Percentiles rank a stretch among this genome's conserved stretches.
phyloP scores from a whole-genome alignment of 2,888 invertebrate genomes.

The Aphodius sticticus region DNA sequence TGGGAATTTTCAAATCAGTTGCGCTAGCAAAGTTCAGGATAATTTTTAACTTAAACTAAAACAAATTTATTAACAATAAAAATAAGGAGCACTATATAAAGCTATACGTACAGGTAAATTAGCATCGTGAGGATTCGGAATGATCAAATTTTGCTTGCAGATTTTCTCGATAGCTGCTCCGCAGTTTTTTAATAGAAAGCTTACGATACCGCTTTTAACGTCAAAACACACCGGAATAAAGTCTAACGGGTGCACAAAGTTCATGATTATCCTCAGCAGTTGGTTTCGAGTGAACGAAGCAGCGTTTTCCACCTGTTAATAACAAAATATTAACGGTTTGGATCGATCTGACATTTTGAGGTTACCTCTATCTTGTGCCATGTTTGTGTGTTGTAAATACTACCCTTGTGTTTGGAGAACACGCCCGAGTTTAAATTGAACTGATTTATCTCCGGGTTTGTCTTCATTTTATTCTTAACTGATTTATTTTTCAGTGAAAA shows the following conservation, averaged over 20 bases:
- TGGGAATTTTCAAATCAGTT: constrained; percentile 59
- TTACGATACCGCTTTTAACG: constrained; percentile 51
- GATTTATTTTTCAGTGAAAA: background rate
- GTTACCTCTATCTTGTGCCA: constrained; percentile 43
- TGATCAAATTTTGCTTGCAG: constrained; percentile 59
- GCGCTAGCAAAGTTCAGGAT: constrained; percentile 60
- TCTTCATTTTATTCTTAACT: constrained; percentile 21
- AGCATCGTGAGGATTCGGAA: constrained; percentile 49
- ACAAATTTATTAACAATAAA: constrained; percentile 24
- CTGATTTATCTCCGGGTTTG: constrained; percentile 31
- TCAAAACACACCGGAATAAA: constrained; percentile 62
- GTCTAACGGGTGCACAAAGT: constrained; percentile 60
- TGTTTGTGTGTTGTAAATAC: constrained; percentile 23
- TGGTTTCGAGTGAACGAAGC: constrained; percentile 53
- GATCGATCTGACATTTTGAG: background rate
- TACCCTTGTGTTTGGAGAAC: constrained; percentile 23
- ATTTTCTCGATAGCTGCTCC: constrained; percentile 61
- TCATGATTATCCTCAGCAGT: constrained; percentile 59
- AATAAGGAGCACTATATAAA: background rate
- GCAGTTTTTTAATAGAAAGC: constrained; percentile 62
- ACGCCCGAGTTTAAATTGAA: constrained; percentile 33
- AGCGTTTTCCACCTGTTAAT: constrained; percentile 52
- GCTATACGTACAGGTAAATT: constrained; percentile 46
- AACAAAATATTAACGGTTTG: background rate
- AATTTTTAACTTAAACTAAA: constrained; percentile 55